These are phyloP conservation scores for Alcedo quadribrachys DNA, from an alignment of 2,797 vertebrate species.

Conservation along the genomic window DNA sequence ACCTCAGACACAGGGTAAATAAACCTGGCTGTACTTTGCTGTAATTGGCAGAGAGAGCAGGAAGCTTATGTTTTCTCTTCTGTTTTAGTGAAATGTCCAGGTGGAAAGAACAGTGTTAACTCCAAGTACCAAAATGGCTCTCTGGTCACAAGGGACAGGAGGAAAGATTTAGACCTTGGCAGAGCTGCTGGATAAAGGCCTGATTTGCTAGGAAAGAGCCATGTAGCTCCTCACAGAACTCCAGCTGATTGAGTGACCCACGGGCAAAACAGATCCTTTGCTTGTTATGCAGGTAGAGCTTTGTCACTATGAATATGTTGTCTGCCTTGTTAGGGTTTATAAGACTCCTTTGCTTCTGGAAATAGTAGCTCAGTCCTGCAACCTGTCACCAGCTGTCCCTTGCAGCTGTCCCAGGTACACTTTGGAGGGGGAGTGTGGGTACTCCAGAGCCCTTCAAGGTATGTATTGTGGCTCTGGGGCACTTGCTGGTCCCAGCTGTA, in stretches of 20 bases:
- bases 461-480: background rate
- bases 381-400: background rate
- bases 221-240: background rate
- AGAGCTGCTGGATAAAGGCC: background rate
- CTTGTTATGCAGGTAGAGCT: background rate
- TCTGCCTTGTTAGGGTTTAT: background rate
- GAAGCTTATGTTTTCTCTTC: background rate
- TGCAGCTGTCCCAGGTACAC: background rate
- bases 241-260: background rate
- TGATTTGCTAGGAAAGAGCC: background rate
- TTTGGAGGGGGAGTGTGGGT: background rate
- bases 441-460: background rate
- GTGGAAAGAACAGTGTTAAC: background rate
- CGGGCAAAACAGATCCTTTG: background rate
- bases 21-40: conserved; percentile 20
- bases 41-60: conserved; percentile 28
- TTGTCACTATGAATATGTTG: background rate
- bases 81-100: conserved; percentile 12
- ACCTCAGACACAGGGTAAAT: conserved; percentile 42
- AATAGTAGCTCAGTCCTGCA: background rate
- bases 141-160: background rate
- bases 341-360: background rate
- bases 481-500: background rate
- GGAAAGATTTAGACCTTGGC: conserved; percentile 10
- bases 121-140: background rate